Base-by-base conservation (phyloP, 2,888 invertebrate genomes). In the Aradus depressus region DNA sequence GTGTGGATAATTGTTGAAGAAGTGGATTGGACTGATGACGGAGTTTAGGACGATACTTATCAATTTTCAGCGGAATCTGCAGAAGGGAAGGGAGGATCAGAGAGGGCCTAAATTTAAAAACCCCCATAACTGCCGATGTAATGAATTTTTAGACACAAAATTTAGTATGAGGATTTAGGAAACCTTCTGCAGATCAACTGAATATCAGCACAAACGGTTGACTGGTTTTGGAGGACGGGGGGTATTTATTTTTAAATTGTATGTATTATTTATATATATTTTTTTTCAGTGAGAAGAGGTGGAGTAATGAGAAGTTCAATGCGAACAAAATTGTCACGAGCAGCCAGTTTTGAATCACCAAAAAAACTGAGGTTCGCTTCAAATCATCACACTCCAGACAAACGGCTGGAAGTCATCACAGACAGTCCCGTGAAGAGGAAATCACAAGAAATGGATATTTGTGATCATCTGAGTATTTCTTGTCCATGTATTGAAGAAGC, bases 281-380 rank as follows among this genome's bases (percentile, higher is more conserved):
- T 10, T 10, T 28, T 28, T 28, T 6, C 8, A 6, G 8, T 28
- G 8, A 28, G 38, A 14, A 6, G 38, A 18, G 38, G 38, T 6
- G 18, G 37, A 34, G 47, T 37, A 37, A 35, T 47, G 1, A 71
- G 80, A 21, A 80, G 80, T 55, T 85, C 85, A 0, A 67, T 86
- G 34, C 86, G 85, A 63, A 51, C 56, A 37, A 64, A 64, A 3
- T 65, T 70, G 26, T 66, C 61, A 61, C 72, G 86, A 52, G 86
- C 85, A 59, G 81, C 83, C 60, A 87, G 86, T 65, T 75, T 84
- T 62, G 87, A 88, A 67, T 87, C 87, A 56, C 86, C 87, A 44
- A 88, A 88, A 66, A 80, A 83, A 61, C 68, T 88, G 52, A 73
- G 88, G 54, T 88, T 87, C 64, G 86, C 84, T 2, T 77, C 80